Evolutionary conservation across 2,888 invertebrate species (phyloP).

Genomic region (Nemurella pictetii): DNA sequence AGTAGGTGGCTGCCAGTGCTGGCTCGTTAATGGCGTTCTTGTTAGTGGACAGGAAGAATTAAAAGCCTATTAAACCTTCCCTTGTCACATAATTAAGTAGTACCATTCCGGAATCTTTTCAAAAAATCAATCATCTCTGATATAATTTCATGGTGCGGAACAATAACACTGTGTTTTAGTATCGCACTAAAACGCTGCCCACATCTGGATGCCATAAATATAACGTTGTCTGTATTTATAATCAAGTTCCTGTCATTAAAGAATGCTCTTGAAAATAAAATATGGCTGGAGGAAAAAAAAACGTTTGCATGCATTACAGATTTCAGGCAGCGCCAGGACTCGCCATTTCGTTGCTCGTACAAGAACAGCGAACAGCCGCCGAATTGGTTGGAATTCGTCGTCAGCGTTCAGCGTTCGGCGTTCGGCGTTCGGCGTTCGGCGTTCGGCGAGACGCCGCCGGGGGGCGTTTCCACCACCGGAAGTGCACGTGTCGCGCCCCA

Average conservation of each 20-base stretch:
- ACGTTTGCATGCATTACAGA: neutral
- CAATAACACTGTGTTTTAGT: constrained; percentile 7
- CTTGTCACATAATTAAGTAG: neutral
- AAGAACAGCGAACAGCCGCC: neutral
- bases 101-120: neutral
- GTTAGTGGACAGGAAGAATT: neutral
- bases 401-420: too few relatives aligned
- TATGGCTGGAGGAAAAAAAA: neutral
- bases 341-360: neutral
- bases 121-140: constrained; percentile 12
- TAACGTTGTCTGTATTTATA: constrained; percentile 16
- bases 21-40: neutral
- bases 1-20: neutral
- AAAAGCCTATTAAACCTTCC: neutral
- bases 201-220: constrained; percentile 15
- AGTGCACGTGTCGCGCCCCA: neutral
- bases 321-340: neutral
- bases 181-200: neutral
- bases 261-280: neutral
- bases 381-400: too few relatives aligned
- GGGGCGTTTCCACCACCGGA: neutral
- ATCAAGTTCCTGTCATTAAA: neutral
- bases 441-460: neutral
- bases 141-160: neutral
- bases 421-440: too few relatives aligned